These are phyloP conservation scores for Mellivora capensis DNA, from an alignment of 2,113 vertebrate genomes.

Conservation along the genomic window DNA sequence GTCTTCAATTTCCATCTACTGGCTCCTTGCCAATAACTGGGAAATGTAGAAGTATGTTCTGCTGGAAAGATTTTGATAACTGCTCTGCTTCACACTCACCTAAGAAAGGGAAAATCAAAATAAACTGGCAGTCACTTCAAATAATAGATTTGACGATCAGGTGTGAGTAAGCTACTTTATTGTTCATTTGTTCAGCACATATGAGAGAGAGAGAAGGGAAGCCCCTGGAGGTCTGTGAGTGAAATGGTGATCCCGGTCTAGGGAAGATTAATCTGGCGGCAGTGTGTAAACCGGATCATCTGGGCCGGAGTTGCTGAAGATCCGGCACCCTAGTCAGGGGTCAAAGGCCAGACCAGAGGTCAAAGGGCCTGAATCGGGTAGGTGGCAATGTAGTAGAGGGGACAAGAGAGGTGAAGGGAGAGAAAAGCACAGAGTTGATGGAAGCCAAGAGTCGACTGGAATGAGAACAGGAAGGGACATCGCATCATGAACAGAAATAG, in stretches of 20 bases:
- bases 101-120: not conserved
- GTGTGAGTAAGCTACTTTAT: not conserved
- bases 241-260: not conserved
- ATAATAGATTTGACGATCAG: not conserved
- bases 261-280: not conserved
- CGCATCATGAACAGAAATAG: not conserved
- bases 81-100: not conserved
- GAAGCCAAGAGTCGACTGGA: not conserved
- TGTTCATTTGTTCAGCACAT: not conserved
- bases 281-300: not conserved
- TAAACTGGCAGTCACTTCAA: not conserved
- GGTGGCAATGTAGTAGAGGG: not conserved
- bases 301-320: not conserved
- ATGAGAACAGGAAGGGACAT: not conserved
- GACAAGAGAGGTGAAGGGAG: not conserved
- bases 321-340: not conserved
- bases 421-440: not conserved
- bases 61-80: not conserved
- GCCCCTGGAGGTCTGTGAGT: not conserved
- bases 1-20: not conserved
- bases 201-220: not conserved
- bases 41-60: not conserved
- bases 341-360: not conserved
- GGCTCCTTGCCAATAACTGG: not conserved
- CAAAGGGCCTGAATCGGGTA: not conserved